Evolutionary conservation across 1,140 invertebrate species (phyloP).

Genomic region (Nasonia longicornis): DNA sequence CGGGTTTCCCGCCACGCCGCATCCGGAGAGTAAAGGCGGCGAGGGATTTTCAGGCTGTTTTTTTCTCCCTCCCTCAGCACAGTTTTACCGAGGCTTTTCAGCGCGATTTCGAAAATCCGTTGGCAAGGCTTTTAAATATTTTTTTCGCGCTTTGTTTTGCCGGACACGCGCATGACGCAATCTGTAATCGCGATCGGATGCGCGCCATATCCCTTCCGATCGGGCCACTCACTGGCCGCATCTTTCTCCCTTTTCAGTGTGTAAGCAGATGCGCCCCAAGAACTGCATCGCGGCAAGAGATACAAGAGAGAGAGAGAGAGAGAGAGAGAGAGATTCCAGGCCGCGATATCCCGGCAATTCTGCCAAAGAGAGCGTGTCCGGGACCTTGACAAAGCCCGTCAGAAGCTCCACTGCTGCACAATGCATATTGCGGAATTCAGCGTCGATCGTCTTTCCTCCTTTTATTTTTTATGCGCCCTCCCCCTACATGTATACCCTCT

Average conservation of each 20-base stretch:
- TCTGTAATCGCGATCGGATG: background rate
- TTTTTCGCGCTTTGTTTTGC: too few species aligned
- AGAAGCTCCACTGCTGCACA: background rate
- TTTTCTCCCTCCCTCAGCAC: background rate
- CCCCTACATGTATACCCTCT: background rate
- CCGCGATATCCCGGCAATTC: conserved; percentile 35
- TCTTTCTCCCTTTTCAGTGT: background rate
- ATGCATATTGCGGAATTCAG: conserved; percentile 34
- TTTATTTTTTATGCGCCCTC: conserved; percentile 6
- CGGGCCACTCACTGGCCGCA: conserved; percentile 1
- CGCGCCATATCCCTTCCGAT: background rate
- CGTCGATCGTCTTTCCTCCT: conserved; percentile 7
- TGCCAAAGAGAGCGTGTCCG: background rate
- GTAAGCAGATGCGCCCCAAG: conserved; percentile 19
- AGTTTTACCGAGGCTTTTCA: background rate
- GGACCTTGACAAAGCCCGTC: conserved; percentile 31
- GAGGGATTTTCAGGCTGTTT: background rate
- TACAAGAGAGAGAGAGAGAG: background rate
- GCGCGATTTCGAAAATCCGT: conserved; percentile 23
- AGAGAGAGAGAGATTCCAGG: conserved; percentile 9
- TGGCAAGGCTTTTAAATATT: background rate
- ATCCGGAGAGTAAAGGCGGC: conserved; percentile 6
- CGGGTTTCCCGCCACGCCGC: conserved; percentile 26
- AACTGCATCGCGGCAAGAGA: background rate
- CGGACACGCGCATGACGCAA: background rate